phyloP scores from a whole-genome alignment of 1,140 invertebrate genomes.

The Plodia interpunctella region DNA sequence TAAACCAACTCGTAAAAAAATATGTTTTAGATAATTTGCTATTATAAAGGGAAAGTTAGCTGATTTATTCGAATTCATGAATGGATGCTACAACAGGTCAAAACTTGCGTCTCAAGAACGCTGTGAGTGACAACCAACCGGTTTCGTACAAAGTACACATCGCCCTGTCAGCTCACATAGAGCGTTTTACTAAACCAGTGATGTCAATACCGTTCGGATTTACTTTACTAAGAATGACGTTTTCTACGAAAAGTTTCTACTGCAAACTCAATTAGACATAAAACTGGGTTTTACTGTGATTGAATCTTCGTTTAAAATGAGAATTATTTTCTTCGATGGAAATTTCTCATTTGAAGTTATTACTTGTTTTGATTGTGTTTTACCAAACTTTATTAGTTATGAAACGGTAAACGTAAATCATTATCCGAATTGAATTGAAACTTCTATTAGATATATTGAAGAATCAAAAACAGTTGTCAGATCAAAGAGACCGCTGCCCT shows the following conservation, averaged over 20 bases:
- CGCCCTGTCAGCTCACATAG: slow-evolving; percentile 20
- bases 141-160: slow-evolving; percentile 39
- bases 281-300: not conserved
- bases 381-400: too few relatives aligned
- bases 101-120: slow-evolving; percentile 21
- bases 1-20: too few relatives aligned
- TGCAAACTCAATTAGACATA: not conserved
- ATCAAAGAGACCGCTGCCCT: slow-evolving; percentile 60
- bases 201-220: slow-evolving; percentile 5
- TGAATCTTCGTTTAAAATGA: not conserved
- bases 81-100: slow-evolving; percentile 32
- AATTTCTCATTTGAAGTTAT: not conserved
- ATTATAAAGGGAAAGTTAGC: slow-evolving; percentile 21
- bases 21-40: not conserved
- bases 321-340: not conserved
- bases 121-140: slow-evolving; percentile 35
- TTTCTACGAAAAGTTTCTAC: not conserved
- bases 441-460: slow-evolving; percentile 39
- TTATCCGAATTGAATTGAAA: slow-evolving; percentile 52
- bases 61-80: slow-evolving; percentile 30
- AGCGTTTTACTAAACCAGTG: slow-evolving; percentile 2
- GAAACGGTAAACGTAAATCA: slow-evolving; percentile 16
- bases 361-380: not conserved
- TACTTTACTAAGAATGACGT: not conserved
- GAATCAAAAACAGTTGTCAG: slow-evolving; percentile 50